These are phyloP conservation scores for Cyprinus carpio DNA, from an alignment of 2,113 vertebrate species.

Conservation along the genomic window DNA sequence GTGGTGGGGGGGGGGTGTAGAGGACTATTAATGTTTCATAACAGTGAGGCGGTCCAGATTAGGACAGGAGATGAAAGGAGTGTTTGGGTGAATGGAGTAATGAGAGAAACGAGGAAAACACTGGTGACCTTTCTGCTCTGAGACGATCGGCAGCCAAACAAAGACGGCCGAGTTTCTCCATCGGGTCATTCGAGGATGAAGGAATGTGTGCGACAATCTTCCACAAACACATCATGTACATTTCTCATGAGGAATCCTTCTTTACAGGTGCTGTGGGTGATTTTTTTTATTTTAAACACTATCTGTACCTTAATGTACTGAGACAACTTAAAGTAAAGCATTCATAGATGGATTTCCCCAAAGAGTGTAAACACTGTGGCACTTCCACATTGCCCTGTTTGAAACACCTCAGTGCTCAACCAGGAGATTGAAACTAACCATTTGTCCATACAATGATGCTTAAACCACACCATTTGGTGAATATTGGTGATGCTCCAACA, in stretches of 20 bases:
- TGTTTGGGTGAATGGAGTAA: slow-evolving; percentile 33
- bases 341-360: too few species aligned
- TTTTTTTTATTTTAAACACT: not conserved
- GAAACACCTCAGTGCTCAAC: too few species aligned
- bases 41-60: slow-evolving; percentile 20
- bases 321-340: too few species aligned
- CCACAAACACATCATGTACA: not conserved
- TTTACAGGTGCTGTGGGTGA: not conserved
- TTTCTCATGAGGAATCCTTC: not conserved
- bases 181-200: not conserved
- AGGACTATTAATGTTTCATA: slow-evolving; percentile 43
- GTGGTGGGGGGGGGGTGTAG: not conserved
- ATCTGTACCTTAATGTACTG: too few species aligned
- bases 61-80: slow-evolving; percentile 40
- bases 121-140: not conserved
- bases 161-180: not conserved
- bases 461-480: not conserved
- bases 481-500: not conserved
- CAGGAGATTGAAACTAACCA: not conserved
- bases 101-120: slow-evolving; percentile 27
- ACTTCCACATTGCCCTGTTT: too few species aligned
- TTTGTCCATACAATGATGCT: not conserved
- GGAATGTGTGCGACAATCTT: not conserved
- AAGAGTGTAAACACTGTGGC: too few species aligned
- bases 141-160: slow-evolving; percentile 14